Conservation (phyloP, 2,888 invertebrate genomes). For the Latrodectus elegans region DNA sequence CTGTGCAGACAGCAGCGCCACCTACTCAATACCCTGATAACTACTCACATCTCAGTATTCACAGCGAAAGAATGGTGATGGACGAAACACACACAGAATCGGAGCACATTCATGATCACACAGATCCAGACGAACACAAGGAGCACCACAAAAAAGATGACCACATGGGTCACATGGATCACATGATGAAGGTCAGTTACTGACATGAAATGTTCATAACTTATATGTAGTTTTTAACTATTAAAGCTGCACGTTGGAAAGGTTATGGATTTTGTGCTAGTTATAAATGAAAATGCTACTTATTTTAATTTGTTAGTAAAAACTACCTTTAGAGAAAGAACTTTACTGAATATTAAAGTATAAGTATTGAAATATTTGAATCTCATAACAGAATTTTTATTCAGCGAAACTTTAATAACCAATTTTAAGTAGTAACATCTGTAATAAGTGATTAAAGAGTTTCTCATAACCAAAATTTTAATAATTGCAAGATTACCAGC, state of each 20-base stretch:
- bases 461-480: no score
- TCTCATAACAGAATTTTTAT: no score
- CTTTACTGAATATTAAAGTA: background rate
- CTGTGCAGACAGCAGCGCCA: background rate
- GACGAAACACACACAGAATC: constrained; percentile 7
- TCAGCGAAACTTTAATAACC: no score
- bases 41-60: background rate
- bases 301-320: no score
- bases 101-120: background rate
- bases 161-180: constrained; percentile 13
- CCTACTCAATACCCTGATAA: background rate
- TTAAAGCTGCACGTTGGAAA: no score
- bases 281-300: background rate
- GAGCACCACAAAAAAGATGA: constrained; percentile 10
- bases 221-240: background rate
- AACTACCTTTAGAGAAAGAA: no score
- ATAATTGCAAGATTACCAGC: no score
- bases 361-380: background rate
- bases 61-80: constrained; percentile 36
- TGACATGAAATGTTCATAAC: background rate
- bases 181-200: background rate
- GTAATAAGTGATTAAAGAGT: no score
- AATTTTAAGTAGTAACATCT: no score
- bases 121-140: background rate
- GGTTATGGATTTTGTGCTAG: background rate